Evolutionary conservation across 2,797 vertebrate genomes (phyloP).

Genomic region (Delichon dasypus): DNA sequence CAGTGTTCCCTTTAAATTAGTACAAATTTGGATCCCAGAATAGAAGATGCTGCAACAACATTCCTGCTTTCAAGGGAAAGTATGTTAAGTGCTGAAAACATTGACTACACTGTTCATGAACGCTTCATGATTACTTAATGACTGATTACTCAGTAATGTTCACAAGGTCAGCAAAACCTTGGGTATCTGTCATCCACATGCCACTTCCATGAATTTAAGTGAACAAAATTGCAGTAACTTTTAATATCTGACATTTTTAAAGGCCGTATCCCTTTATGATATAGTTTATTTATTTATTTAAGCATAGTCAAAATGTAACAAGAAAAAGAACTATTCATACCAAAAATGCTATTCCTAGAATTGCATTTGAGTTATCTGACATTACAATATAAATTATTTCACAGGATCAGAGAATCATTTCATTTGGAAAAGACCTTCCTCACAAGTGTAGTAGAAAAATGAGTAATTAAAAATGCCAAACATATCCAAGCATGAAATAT

Average conservation of each 20-base stretch:
- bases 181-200: constrained; percentile 45
- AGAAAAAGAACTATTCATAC: not conserved
- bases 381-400: constrained; percentile 29
- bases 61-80: not conserved
- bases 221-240: constrained; percentile 32
- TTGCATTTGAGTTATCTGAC: not conserved
- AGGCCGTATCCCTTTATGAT: not conserved
- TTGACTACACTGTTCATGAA: constrained; percentile 38
- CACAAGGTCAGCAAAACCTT: constrained; percentile 64
- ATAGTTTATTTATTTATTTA: constrained; percentile 41
- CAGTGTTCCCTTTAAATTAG: not conserved
- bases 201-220: constrained; percentile 25
- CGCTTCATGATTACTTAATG: constrained; percentile 48
- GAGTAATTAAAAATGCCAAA: constrained; percentile 39
- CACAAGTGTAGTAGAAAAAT: constrained; percentile 25
- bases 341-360: constrained; percentile 27
- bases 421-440: not conserved
- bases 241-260: constrained; percentile 14
- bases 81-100: constrained; percentile 23
- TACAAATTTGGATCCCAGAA: not conserved
- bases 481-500: constrained; percentile 10
- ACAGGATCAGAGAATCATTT: not conserved
- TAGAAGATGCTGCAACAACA: not conserved
- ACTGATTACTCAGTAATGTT: constrained; percentile 46
- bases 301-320: not conserved